Conservation (phyloP, 2,888 invertebrate genomes). For the Gibbula magus region DNA sequence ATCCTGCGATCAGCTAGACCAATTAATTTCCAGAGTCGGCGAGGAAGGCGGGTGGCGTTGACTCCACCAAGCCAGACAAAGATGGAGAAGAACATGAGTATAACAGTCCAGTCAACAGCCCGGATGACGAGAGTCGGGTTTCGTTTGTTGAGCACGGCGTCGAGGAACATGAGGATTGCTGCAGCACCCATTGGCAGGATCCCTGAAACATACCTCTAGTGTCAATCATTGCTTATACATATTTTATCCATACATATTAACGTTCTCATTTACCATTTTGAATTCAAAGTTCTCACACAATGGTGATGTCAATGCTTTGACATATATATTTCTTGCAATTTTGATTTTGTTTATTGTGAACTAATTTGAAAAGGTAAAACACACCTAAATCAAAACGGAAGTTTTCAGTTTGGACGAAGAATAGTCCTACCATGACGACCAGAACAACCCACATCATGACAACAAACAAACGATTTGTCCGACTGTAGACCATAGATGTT, state of each 20-base stretch:
- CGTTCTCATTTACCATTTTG: background rate
- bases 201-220: constrained; percentile 33
- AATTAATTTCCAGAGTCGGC: constrained; percentile 39
- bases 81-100: constrained; percentile 50
- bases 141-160: constrained; percentile 40
- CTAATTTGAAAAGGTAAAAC: constrained; percentile 11
- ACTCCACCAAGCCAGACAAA: constrained; percentile 52
- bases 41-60: constrained; percentile 43
- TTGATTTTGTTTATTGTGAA: background rate
- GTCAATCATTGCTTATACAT: background rate
- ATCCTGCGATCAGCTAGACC: constrained; percentile 30
- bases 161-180: constrained; percentile 35
- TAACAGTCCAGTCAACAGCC: constrained; percentile 46
- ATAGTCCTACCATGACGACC: constrained; percentile 30
- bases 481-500: too few species aligned
- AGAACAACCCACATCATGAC: background rate
- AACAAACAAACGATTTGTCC: background rate
- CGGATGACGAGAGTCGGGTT: constrained; percentile 31
- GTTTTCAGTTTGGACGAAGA: constrained; percentile 37
- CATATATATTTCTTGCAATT: too few species aligned
- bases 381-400: constrained; percentile 45
- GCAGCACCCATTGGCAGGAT: constrained; percentile 46
- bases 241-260: background rate
- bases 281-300: too few species aligned
- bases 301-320: too few species aligned